These are phyloP conservation scores for Zophobas morio DNA, from an alignment of 1,140 invertebrate species.

Conservation along the genomic window DNA sequence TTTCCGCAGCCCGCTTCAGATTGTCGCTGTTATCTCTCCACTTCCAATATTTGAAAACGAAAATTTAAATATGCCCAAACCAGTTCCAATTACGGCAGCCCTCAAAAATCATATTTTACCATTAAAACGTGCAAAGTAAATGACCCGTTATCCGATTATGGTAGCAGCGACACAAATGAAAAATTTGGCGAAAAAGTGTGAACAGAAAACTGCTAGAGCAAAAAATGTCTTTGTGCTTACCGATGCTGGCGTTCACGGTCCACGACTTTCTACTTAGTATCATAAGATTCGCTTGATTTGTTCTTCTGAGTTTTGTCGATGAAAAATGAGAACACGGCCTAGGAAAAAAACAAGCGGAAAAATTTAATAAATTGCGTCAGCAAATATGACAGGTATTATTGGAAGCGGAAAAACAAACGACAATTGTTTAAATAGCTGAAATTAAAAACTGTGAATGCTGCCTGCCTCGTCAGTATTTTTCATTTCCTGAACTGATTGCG, in stretches of 20 bases:
- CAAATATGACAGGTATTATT: too few relatives aligned
- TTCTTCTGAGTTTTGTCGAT: background rate
- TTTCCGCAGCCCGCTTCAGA: too few relatives aligned
- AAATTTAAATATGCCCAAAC: background rate
- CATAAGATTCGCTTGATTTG: background rate
- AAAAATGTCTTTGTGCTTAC: background rate
- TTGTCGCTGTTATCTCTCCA: background rate
- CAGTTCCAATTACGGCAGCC: background rate
- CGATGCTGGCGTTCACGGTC: background rate
- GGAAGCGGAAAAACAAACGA: too few relatives aligned
- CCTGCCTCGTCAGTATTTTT: too few relatives aligned
- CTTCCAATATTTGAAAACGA: background rate
- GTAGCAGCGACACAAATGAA: constrained; percentile 4
- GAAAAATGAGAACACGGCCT: too few relatives aligned
- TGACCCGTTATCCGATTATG: background rate
- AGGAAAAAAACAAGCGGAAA: too few relatives aligned
- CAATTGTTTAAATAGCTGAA: too few relatives aligned
- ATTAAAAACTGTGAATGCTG: too few relatives aligned
- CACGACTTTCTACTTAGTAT: background rate
- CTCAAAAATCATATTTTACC: background rate
- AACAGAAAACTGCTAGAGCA: background rate
- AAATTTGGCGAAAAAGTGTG: background rate
- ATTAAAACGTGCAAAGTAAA: background rate
- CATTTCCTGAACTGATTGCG: too few relatives aligned
- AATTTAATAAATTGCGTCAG: too few relatives aligned